A percentile compares a stretch with the other conserved stretches of the same genome.
phyloP scores from a whole-genome alignment of 2,113 vertebrate genomes.

The Castor canadensis region DNA sequence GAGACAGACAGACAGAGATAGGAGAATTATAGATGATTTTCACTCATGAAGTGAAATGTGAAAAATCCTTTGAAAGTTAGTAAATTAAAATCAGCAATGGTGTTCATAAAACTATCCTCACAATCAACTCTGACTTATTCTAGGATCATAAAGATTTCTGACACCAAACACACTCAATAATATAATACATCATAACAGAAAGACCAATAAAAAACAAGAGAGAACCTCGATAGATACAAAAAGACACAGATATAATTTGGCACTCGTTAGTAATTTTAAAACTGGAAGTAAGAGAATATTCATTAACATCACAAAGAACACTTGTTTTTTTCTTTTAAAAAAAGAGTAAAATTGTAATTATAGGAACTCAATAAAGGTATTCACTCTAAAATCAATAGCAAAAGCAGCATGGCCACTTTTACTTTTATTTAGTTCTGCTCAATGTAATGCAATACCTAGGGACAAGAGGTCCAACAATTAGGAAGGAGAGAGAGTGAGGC shows the following conservation, averaged over 20 bases:
- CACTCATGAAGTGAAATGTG: background rate
- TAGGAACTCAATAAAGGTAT: background rate
- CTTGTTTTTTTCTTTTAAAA: constrained; percentile 25
- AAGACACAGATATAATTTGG: background rate
- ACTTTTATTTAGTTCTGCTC: constrained; percentile 5
- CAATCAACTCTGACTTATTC: background rate
- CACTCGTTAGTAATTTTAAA: constrained; percentile 9
- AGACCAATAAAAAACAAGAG: background rate
- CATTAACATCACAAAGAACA: background rate
- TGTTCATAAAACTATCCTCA: constrained; percentile 40
- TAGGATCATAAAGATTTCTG: constrained; percentile 4
- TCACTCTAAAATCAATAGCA: constrained; percentile 34
- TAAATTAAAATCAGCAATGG: background rate
- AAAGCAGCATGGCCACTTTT: background rate
- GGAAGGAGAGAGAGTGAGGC: background rate
- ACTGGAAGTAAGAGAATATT: background rate
- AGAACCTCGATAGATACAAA: background rate
- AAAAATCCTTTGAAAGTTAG: background rate
- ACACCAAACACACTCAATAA: background rate
- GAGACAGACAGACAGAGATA: background rate
- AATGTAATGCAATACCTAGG: constrained; percentile 21
- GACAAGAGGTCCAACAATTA: constrained; percentile 12
- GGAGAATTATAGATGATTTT: background rate
- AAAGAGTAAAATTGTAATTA: background rate
- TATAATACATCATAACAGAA: background rate